Base-by-base conservation (phyloP, 2,888 invertebrate species). In the Quadriops clusia region DNA sequence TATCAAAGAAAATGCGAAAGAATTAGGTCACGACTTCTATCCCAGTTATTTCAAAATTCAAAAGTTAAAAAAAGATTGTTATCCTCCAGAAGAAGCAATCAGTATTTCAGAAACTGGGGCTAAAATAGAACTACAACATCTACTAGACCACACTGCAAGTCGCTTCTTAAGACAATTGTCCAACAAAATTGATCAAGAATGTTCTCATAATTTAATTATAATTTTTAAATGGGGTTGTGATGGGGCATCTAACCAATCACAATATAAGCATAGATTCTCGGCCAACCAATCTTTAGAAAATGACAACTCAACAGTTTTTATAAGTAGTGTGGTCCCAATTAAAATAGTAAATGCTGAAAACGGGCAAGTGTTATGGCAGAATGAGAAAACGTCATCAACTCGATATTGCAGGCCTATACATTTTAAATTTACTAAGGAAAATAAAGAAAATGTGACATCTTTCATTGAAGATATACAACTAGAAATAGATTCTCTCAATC, bases 261-360 rank as follows among this genome's bases (percentile, higher is more conserved):
- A 47, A 23, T 50, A 34, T 27, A 49, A 53, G 36, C 44, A 48
- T 33, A 45, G 43, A 34, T 45, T 50, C 35, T n/a, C n/a, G n/a
- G n/a, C n/a, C n/a, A n/a, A 6, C 32, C 11, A 42, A 45, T 32
- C 9, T 16, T n/a, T n/a, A 5, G 17, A 18, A 1, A 42, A 47
- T 13, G 30, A 35, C 24, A 49, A 51, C 31, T 41, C 46, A 2
- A 41, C 42, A 24, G 36, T 36, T 17, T 38, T 38, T 28, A 23
- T 32, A 11, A 40, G 38, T 12, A 37, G 33, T 5, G 26, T 37
- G 24, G 36, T 38, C 17, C 34, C 34, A 5, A 14, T 41, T 28
- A 21, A 33, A 32, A 15, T 31, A 3, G 6, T 21, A 22, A 15
- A 20, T 26, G 33, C 16, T 21, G 21, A 28, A 11, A 3, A 4